Evolutionary conservation across 2,113 vertebrate genomes (phyloP).

Genomic region (Phalacrocorax pelagicus): DNA sequence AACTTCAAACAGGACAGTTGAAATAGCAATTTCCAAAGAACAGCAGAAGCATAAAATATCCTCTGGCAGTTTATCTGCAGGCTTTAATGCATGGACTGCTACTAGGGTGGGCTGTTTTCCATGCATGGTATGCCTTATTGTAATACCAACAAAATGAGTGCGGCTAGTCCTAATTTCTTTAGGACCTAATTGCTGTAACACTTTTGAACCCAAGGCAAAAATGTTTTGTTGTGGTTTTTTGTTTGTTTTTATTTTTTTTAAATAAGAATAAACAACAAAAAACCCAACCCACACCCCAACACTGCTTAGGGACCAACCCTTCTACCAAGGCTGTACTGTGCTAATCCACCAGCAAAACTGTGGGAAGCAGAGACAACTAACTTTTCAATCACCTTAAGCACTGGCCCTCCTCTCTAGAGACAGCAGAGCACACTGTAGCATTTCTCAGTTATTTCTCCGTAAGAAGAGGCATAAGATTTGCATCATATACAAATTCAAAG

Average conservation of each 20-base stretch:
- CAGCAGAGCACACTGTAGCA: not conserved
- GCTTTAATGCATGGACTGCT: not conserved
- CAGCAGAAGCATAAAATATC: not conserved
- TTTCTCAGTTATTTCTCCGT: not conserved
- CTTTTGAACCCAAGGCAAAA: not conserved
- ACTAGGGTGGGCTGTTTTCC: not conserved
- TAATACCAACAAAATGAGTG: not conserved
- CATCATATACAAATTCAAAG: not conserved
- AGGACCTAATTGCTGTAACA: not conserved
- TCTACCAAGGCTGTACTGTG: not conserved
- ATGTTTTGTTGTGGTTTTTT: not conserved
- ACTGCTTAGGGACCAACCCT: not conserved
- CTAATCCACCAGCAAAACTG: not conserved
- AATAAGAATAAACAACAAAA: no score
- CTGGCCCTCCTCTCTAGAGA: not conserved
- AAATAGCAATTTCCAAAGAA: not conserved
- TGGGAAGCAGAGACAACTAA: not conserved
- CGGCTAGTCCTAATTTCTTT: not conserved
- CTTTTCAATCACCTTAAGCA: not conserved
- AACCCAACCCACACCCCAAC: rapidly evolving
- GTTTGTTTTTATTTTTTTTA: no score
- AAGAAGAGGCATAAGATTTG: not conserved
- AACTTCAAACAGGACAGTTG: not conserved
- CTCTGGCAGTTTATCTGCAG: not conserved
- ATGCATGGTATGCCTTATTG: no score